Base-by-base conservation (phyloP, 1,140 invertebrate genomes). In the Nasonia giraulti region DNA sequence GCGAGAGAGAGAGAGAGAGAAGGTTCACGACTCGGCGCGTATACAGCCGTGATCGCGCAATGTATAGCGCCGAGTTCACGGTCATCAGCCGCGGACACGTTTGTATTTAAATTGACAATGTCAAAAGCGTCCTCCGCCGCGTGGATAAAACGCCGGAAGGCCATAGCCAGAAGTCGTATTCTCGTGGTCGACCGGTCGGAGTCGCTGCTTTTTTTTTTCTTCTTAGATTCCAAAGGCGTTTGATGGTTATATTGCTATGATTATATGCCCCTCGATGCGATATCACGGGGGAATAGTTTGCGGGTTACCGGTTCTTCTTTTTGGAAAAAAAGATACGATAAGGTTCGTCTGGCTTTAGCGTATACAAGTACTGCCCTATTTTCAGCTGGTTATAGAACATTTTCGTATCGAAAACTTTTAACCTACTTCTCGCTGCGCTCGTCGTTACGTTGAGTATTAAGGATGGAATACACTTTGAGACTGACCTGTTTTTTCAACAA, bases 381-480 rank as follows among this genome's bases (percentile, higher is more conserved):
- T 78, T 1, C 31, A 31, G 31, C 7, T 31, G 27, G n/a, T 62
- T n/a, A 27, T 27, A 62, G 17, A n/a, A 78, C 20, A 78, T 78
- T 78, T 78, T 78, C 14, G 33, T 78, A 62, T 33, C 50, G 76
- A 33, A 62, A 78, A 55, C 40, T 78, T 62, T 62, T 78, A 78
- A 78, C 27, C 76, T 31, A 78, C 76, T 62, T 77, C 31, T 47
- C 27, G 14, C 11, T 17, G 17, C 17, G 31, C 50, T 55, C n/a
- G 40, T 8, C 23, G 55, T 50, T 27, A 11, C 23, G 31, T 73
- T 71, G 40, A 40, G 71, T 37, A 73, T 37, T 37, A 73, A 37
- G 20, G 37, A 44, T 47, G 6, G 11, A 47, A 50, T 50, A 50
- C 47, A 17, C 47, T 50, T 50, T 17, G 14, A 27, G 14, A 50